Evolutionary conservation across 2,113 vertebrate species (phyloP), one percentile per base, ranked within the genome.

Genomic region (Pyxicephalus adspersus): DNA sequence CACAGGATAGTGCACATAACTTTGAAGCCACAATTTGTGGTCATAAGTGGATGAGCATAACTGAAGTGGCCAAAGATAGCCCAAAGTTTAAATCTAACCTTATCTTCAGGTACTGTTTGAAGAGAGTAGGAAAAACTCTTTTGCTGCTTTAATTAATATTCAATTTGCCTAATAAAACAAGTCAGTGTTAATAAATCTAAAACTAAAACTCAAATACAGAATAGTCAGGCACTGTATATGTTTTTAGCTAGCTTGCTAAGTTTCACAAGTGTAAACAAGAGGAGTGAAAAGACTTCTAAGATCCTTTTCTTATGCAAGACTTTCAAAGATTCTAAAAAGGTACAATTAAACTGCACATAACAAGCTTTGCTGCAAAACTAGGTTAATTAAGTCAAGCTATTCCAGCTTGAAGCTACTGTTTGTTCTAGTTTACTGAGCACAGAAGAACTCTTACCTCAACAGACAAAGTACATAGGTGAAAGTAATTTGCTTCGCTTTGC

Each of bases 321-420:
- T 71, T 71, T 55, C 25, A 23, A 15, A 45, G 52, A 19, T 58
- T 16, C 28, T 58, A 57, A 22, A 55, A 74, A 74, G 52, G 29
- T 74, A 29, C 71, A 31, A 34, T 23, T 60, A 74, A 58, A 60
- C 54, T 22, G 52, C 58, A 29, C 38, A 29, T 74, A 74, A 74
- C 52, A 60, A 74, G 57, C 71, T 31, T n/a, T 74, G 71, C 57
- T 60, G 55, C 20, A 38, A 74, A 74, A 60, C 54, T 74, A 29
- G 71, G 71, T 74, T 74, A 74, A 74, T 60, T 58, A 74, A 74
- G 58, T 74, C 34, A 74, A 29, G 28, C 71, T 60, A 74, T 74
- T 74, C 52, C 54, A 22, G 54, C 71, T 74, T 38, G 54, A 34
- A 74, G 71, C 71, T 38, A 73, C 31, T 58, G 71, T 20, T 74